Base-by-base conservation (phyloP, 37 sponge, comb jelly and placozoan genomes). In the Theonella swinhoei region DNA sequence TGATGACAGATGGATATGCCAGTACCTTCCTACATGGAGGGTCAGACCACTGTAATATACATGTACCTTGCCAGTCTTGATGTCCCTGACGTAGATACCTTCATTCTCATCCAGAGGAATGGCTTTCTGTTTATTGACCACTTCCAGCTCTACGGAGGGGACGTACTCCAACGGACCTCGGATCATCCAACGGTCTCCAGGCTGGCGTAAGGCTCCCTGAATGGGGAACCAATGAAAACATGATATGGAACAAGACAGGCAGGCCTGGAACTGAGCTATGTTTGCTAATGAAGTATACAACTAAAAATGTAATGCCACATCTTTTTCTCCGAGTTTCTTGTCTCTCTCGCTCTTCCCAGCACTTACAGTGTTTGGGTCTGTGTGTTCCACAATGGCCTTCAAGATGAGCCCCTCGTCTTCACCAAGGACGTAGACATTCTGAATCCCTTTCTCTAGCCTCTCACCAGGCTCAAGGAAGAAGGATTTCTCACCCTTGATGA, bases 161-260 rank as follows among this genome's bases (percentile, higher is more conserved):
- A 99, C 94, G 66, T 97, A 99, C 88, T 99, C 99, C 30, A 85
- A 71, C 0, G 97, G 97, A 3, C 99, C 99, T 0, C 97, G 88
- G 79, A 97, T 95, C 99, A 99, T 99, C 99, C 99, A 99, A 22
- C 97, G 86, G 77, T 99, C 95, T 2, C 99, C 99, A 20, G 99
- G 99, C 61, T 34, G 61, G 17, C 97, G 71, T 39, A 78, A 76
- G 7, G 42, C 77, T 39, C 90, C 82, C 94, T 96, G 78, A 1
- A 40, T 7, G 0, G 36, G 24, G 41, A 43, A 34, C 24, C 36
- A 75, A 31, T 34, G 31, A 41, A 41, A n/a, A n/a, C n/a, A n/a
- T n/a, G n/a, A n/a, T n/a, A n/a, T n/a, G n/a, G n/a, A n/a, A 28
- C 33, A 68, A 69, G 2, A 33, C 34, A 3, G 42, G 1, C 30